Evolutionary conservation across 2,797 vertebrate species (phyloP).

Genomic region (Eospalax fontanierii): DNA sequence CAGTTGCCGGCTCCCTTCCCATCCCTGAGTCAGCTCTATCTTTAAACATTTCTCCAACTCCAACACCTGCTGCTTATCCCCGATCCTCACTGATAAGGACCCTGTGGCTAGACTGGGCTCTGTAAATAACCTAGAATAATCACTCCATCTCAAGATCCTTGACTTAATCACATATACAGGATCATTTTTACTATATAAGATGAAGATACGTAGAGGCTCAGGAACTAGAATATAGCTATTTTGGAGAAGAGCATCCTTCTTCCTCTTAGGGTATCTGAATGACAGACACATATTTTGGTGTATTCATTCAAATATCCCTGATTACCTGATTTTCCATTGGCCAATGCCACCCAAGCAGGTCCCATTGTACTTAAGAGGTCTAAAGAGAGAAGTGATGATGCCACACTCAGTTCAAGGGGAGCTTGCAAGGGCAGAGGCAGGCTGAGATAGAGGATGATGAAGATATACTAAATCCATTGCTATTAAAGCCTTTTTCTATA

Average conservation of each 20-base stretch:
- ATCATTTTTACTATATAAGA: background rate
- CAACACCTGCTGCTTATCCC: background rate
- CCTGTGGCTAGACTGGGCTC: background rate
- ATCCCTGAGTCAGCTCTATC: background rate
- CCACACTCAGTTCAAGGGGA: background rate
- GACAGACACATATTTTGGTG: background rate
- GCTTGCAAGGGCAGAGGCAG: constrained; percentile 6
- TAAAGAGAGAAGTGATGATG: background rate
- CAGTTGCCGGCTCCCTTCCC: background rate
- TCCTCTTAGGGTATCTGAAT: background rate
- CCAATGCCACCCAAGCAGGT: background rate
- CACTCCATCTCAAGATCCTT: background rate
- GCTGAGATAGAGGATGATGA: background rate
- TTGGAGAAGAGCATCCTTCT: background rate
- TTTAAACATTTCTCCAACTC: background rate
- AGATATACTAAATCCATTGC: background rate
- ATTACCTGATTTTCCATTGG: background rate
- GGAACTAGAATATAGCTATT: background rate
- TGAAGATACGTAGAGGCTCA: background rate
- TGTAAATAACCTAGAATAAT: background rate
- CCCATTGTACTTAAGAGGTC: background rate
- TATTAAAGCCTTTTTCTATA: background rate
- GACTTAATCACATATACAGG: background rate
- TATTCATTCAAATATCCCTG: background rate
- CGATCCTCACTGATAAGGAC: background rate